These are phyloP conservation scores for Apamea crenata DNA, from an alignment of 2,888 invertebrate species.

Conservation along the genomic window DNA sequence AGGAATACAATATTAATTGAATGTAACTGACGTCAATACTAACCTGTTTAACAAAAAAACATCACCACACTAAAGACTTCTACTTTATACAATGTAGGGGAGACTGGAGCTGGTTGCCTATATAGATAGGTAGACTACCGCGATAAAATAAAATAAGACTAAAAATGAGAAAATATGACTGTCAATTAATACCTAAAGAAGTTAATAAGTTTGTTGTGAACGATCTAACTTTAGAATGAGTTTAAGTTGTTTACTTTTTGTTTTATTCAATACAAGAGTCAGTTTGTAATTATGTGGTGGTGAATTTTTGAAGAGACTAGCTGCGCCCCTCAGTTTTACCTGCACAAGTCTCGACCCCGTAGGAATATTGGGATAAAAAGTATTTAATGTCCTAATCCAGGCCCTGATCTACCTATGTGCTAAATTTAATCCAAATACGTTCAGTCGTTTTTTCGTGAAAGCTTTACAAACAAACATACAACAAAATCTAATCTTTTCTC, in stretches of 20 bases:
- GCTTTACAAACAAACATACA: no score
- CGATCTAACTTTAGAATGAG: not conserved
- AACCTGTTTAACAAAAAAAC: constrained; percentile 17
- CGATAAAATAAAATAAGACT: not conserved
- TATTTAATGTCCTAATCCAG: not conserved
- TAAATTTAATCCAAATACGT: no score
- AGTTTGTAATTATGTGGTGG: not conserved
- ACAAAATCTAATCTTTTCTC: no score
- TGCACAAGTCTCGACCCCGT: no score
- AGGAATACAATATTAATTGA: constrained; percentile 6
- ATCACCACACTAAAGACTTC: not conserved
- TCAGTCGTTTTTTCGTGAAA: no score
- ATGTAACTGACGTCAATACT: constrained; percentile 30
- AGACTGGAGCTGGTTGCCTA: no score
- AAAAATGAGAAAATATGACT: not conserved
- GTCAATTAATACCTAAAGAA: not conserved
- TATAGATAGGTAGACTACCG: no score
- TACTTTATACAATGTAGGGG: not conserved
- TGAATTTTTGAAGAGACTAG: no score
- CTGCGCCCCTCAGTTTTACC: no score
- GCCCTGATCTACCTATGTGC: not conserved
- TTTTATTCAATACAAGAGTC: not conserved
- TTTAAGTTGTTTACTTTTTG: not conserved
- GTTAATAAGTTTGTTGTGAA: not conserved
- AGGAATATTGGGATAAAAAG: no score